phyloP scores from a whole-genome alignment of 2,797 vertebrate genomes.

The Sebastiscus albofasciatus region DNA sequence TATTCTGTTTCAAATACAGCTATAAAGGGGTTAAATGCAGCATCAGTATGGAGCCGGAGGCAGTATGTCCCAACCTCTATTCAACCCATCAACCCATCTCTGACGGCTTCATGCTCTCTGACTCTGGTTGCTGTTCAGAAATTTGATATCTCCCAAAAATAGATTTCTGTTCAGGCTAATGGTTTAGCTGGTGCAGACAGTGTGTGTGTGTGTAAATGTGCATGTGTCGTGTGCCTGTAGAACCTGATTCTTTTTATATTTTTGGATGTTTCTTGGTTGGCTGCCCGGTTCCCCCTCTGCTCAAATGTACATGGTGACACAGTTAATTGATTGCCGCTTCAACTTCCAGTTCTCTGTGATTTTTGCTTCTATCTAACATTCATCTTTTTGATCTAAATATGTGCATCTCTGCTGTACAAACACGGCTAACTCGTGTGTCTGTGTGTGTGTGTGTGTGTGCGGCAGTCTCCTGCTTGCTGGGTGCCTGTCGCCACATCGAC shows the following conservation, averaged over 20 bases:
- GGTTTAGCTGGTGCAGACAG: constrained; percentile 24
- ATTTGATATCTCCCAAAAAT: constrained; percentile 55
- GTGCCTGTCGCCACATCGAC: constrained; percentile 45
- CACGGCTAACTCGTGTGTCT: neutral
- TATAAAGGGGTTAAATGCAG: constrained; percentile 13
- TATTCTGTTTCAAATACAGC: neutral
- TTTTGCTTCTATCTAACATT: constrained; percentile 2
- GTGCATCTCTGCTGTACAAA: neutral
- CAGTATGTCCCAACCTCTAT: constrained; percentile 21
- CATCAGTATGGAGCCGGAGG: constrained; percentile 10
- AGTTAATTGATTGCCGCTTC: constrained; percentile 8
- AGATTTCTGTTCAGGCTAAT: constrained; percentile 53
- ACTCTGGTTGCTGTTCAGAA: constrained; percentile 46
- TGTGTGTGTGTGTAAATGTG: constrained; percentile 3
- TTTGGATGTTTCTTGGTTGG: neutral
- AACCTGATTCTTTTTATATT: constrained; percentile 19
- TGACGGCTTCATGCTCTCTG: constrained; percentile 41
- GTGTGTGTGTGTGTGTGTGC: neutral
- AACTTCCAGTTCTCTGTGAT: neutral
- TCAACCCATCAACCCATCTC: constrained; percentile 37
- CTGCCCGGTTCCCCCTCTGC: neutral
- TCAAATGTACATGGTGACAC: constrained; percentile 11
- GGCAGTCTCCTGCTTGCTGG: constrained; percentile 33
- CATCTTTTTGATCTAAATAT: constrained; percentile 1
- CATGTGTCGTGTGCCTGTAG: neutral